Conservation (phyloP, 2,888 invertebrate species). For the Yponomeuta sedellus region DNA sequence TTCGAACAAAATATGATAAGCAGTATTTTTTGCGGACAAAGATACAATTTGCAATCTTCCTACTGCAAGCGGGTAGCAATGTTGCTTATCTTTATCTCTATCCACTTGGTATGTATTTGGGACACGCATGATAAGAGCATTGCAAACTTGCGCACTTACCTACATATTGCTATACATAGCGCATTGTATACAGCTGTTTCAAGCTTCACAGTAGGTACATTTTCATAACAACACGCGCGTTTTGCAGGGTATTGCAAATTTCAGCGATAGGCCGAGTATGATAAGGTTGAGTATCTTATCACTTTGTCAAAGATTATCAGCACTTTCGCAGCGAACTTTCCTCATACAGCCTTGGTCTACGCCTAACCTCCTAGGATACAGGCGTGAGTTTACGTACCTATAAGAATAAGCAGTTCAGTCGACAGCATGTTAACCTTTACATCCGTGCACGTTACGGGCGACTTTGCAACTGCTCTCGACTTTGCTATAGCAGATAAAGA, state of each 20-base stretch:
- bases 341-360: background rate
- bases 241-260: background rate
- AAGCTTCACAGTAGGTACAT: background rate
- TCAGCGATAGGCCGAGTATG: background rate
- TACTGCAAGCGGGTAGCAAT: background rate
- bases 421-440: background rate
- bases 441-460: background rate
- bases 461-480: too few relatives aligned
- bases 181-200: background rate
- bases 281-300: background rate
- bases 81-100: background rate
- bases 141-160: background rate
- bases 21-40: too few relatives aligned
- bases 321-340: background rate
- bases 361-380: too few relatives aligned
- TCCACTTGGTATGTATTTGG: constrained; percentile 4
- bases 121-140: constrained; percentile 4
- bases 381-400: too few relatives aligned
- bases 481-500: too few relatives aligned
- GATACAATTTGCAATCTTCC: too few relatives aligned
- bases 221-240: background rate
- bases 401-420: too few relatives aligned
- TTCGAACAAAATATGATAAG: too few relatives aligned
- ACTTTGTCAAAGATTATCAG: background rate
- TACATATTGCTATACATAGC: background rate